These are phyloP conservation scores for rabbit (Oryctolagus cuniculus) DNA, from an alignment of 2,113 vertebrate genomes.

Conservation along the genomic window mOryCun1.1 NC_091436.1:143408001-143408500, in stretches of 20 bases:
- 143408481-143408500: background rate
- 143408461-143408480: background rate
- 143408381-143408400: constrained; percentile 51
- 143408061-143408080: too few species aligned
- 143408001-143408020: too few species aligned
- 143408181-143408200: background rate
- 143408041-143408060: too few species aligned
- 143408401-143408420: constrained; percentile 9
- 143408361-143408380: constrained; percentile 27
- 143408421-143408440: background rate
- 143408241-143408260: background rate
- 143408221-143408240: background rate
- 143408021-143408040: too few species aligned
- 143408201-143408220: constrained; percentile 8
- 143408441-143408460: constrained; percentile 12
- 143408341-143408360: background rate
- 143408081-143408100: too few species aligned
- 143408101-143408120: too few species aligned
- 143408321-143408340: constrained; percentile 8
- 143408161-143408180: background rate
- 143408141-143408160: too few species aligned
- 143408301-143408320: background rate
- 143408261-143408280: background rate
- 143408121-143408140: too few species aligned
- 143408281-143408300: constrained; percentile 38